These are phyloP conservation scores for Archips crataeganus DNA, from an alignment of 2,888 invertebrate species.

Conservation along the genomic window DNA sequence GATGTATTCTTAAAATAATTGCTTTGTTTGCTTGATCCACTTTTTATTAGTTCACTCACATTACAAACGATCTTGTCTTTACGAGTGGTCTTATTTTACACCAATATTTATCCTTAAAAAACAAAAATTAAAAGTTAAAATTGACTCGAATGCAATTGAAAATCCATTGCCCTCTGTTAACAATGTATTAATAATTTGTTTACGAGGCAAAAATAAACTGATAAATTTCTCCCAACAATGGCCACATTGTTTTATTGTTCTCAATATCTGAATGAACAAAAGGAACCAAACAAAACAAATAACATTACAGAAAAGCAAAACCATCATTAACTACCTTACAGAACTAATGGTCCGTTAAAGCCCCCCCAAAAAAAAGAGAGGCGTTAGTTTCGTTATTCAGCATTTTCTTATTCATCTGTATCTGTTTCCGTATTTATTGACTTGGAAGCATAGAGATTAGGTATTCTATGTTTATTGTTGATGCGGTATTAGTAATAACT, in stretches of 20 bases:
- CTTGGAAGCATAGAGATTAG: not conserved
- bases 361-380: not conserved
- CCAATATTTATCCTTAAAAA: not conserved
- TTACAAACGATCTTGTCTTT: too few relatives aligned
- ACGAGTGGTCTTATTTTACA: too few relatives aligned
- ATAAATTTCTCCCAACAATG: conserved; percentile 9
- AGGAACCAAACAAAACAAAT: conserved; percentile 15
- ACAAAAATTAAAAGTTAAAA: not conserved
- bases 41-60: too few relatives aligned
- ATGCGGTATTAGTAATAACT: too few relatives aligned
- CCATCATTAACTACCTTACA: conserved; percentile 10
- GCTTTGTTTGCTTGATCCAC: too few relatives aligned
- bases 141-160: not conserved
- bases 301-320: conserved; percentile 1
- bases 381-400: not conserved
- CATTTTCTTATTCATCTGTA: not conserved
- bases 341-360: conserved; percentile 6
- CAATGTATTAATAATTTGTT: conserved; percentile 7
- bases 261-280: conserved; percentile 12
- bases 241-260: conserved; percentile 9
- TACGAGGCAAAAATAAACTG: conserved; percentile 10
- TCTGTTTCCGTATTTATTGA: conserved; percentile 1
- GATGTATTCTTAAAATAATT: too few relatives aligned
- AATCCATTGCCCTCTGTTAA: not conserved
- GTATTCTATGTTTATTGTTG: too few relatives aligned